These are phyloP conservation scores for Torymus aiolomorphi DNA, from an alignment of 2,888 invertebrate species.

Conservation along the genomic window DNA sequence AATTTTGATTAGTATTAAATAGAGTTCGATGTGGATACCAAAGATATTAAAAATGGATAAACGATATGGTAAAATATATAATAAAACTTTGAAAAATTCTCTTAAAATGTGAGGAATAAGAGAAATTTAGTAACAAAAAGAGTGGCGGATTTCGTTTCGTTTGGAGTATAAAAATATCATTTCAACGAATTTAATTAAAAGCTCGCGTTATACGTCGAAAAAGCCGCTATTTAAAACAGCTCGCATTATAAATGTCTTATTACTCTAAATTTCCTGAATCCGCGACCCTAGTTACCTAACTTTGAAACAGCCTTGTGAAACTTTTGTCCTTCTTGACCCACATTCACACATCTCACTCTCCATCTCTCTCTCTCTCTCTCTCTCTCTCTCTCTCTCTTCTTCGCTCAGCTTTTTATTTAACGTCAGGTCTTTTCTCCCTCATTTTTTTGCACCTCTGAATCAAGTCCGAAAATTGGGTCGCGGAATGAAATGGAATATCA, in stretches of 20 bases:
- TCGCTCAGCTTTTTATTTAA: constrained; percentile 17
- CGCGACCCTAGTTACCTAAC: not conserved
- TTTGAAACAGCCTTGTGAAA: not conserved
- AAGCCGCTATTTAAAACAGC: too few relatives aligned
- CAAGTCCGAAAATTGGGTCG: not conserved
- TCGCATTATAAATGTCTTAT: constrained; percentile 13
- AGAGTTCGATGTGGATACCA: too few relatives aligned
- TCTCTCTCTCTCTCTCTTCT: not conserved
- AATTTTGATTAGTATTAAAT: too few relatives aligned
- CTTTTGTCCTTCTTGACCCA: constrained; percentile 26
- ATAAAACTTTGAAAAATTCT: too few relatives aligned
- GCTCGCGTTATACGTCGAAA: too few relatives aligned
- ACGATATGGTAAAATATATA: too few relatives aligned
- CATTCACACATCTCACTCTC: not conserved
- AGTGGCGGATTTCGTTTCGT: too few relatives aligned
- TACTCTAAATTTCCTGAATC: constrained; percentile 16
- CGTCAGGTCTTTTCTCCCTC: not conserved
- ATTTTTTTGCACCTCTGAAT: not conserved
- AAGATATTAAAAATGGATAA: too few relatives aligned
- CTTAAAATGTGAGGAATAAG: too few relatives aligned
- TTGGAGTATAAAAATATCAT: too few relatives aligned
- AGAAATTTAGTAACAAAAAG: too few relatives aligned
- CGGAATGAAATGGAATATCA: not conserved
- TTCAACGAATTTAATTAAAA: too few relatives aligned
- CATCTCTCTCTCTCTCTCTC: constrained; percentile 1